A percentile compares a stretch with the other conserved stretches of the same genome.
These are phyloP conservation scores for Andrena dorsata DNA, from an alignment of 2,888 invertebrate species.

Conservation along the genomic window DNA sequence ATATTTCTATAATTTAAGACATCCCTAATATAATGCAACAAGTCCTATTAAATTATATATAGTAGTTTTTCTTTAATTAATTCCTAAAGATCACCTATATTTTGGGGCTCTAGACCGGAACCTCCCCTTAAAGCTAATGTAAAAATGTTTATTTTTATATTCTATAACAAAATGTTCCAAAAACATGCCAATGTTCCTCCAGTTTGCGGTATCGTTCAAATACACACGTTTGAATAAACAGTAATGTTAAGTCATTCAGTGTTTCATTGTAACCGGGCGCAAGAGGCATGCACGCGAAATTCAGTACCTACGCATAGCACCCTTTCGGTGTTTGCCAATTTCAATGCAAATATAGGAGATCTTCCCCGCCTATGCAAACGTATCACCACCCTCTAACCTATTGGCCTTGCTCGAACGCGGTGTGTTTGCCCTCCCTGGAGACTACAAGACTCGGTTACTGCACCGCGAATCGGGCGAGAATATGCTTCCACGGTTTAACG, in stretches of 20 bases:
- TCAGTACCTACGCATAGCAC: slow-evolving; percentile 30
- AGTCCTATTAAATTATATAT: too few relatives aligned
- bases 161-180: too few relatives aligned
- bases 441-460: slow-evolving; percentile 46
- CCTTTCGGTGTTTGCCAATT: slow-evolving; percentile 76
- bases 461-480: slow-evolving; percentile 34
- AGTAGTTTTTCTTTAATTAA: too few relatives aligned
- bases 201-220: background rate
- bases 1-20: too few relatives aligned
- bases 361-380: slow-evolving; percentile 71
- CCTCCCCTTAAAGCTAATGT: too few relatives aligned
- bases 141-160: too few relatives aligned
- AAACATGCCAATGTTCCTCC: too few relatives aligned
- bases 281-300: slow-evolving; percentile 38
- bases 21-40: too few relatives aligned
- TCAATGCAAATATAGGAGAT: slow-evolving; percentile 78
- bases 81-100: too few relatives aligned
- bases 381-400: slow-evolving; percentile 69
- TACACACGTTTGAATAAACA: slow-evolving; percentile 12
- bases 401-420: slow-evolving; percentile 61
- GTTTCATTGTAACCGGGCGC: slow-evolving; percentile 54
- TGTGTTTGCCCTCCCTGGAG: slow-evolving; percentile 60
- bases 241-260: slow-evolving; percentile 5
- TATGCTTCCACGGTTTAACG: slow-evolving; percentile 44
- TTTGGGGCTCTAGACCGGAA: too few relatives aligned